Conservation (phyloP, 2,797 vertebrate species). For the Ambastaia sidthimunki region DNA sequence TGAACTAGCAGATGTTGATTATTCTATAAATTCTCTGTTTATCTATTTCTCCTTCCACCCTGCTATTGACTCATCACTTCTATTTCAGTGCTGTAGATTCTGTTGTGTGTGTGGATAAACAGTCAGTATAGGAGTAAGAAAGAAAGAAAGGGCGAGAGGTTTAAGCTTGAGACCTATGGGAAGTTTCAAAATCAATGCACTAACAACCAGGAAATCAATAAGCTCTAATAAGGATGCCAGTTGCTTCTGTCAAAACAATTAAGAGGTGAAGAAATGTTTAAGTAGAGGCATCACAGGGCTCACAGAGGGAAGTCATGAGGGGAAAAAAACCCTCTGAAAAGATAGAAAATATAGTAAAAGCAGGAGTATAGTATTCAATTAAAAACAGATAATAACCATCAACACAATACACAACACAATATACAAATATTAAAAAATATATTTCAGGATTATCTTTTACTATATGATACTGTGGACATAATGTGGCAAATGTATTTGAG, state of each 20-base stretch:
- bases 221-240: slow-evolving; percentile 95
- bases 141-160: slow-evolving; percentile 76
- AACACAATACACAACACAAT: neutral
- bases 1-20: slow-evolving; percentile 40
- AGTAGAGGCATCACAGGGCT: slow-evolving; percentile 83
- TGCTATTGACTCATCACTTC: slow-evolving; percentile 49
- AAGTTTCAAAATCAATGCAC: slow-evolving; percentile 98
- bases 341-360: slow-evolving; percentile 65
- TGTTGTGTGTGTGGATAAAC: slow-evolving; percentile 22
- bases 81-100: slow-evolving; percentile 8
- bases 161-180: slow-evolving; percentile 94
- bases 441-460: neutral
- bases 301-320: slow-evolving; percentile 70
- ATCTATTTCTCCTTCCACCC: slow-evolving; percentile 41
- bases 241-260: slow-evolving; percentile 97
- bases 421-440: neutral
- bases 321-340: slow-evolving; percentile 64
- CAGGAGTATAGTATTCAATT: slow-evolving; percentile 73
- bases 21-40: slow-evolving; percentile 46
- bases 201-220: slow-evolving; percentile 95
- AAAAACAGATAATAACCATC: slow-evolving; percentile 59
- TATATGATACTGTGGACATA: neutral
- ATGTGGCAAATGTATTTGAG: neutral
- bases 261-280: slow-evolving; percentile 92
- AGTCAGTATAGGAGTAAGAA: slow-evolving; percentile 16